Evolutionary conservation across 2,888 invertebrate species (phyloP).

Genomic region (Laothoe populi): DNA sequence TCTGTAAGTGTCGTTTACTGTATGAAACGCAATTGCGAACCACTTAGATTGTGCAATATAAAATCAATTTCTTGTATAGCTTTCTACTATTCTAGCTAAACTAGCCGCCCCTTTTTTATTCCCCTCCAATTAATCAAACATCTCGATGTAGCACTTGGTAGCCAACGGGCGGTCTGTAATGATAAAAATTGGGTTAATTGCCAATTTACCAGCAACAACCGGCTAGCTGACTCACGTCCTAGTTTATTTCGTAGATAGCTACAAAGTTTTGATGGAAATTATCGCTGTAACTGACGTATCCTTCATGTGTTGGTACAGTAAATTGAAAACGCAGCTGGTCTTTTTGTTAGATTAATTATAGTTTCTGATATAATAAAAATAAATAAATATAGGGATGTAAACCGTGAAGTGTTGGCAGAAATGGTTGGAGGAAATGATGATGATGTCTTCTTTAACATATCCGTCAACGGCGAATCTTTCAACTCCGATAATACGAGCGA

Average conservation of each 20-base stretch:
- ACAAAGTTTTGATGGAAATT: constrained; percentile 5
- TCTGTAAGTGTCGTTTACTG: too few species aligned
- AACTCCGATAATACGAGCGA: too few species aligned
- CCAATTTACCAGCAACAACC: constrained; percentile 47
- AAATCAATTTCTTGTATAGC: neutral
- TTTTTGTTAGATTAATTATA: too few species aligned
- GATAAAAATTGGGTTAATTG: constrained; percentile 63
- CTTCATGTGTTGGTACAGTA: neutral
- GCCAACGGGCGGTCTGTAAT: constrained; percentile 35
- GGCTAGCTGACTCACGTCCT: constrained; percentile 31
- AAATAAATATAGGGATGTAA: too few species aligned
- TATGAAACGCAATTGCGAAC: too few species aligned
- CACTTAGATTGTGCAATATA: too few species aligned
- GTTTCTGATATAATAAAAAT: too few species aligned
- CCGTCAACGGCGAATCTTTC: too few species aligned
- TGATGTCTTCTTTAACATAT: too few species aligned
- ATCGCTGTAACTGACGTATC: neutral
- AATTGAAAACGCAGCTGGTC: neutral
- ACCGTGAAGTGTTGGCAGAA: too few species aligned
- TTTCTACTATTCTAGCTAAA: too few species aligned
- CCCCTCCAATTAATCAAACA: constrained; percentile 10
- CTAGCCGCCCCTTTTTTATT: neutral
- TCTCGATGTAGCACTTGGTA: neutral
- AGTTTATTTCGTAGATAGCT: constrained; percentile 19
- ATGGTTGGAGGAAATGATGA: too few species aligned